Evolutionary conservation across 2,888 invertebrate species (phyloP), one percentile per base, ranked within the genome.

Genomic region (Shargacucullia verbasci): DNA sequence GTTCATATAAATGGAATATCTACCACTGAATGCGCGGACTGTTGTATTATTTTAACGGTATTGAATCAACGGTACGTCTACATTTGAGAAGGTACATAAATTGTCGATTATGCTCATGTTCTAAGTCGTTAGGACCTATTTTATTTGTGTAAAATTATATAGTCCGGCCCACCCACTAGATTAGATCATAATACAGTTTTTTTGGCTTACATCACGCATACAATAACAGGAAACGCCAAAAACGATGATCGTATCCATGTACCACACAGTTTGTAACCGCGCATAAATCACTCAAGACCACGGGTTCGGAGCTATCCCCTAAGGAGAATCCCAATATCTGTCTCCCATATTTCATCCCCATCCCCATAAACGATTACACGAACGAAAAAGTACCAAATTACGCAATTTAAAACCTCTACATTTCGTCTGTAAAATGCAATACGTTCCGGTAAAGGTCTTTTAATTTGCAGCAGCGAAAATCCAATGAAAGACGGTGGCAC

Each of bases 51-150:
- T 40, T 48, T 29, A 49, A 49, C 49, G 35, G 44, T 14, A 40
- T 62, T 59, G 27, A 59, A 66, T 35, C 31, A 66, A 66, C 40
- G 35, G 37, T 10, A 37, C 15, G 20, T 46, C 14, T 27, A 5
- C 33, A 34, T 44, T 39, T 47, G 20, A 20, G n/a, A n/a, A n/a
- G 20, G 20, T 20, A 20, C 20, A 46, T 11, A 58, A 15, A 47
- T 62, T 35, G 48, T 45, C 44, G 25, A 48, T 44, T 14, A 14
- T 29, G 11, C 1, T 38, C 13, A 8, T 0, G 7, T 12, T n/a
- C 12, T 34, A n/a, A 34, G 12, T 7, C 12, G 34, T 6, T 34
- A 34, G 0, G 20, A 20, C 20, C 20, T 20, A 20, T 20, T 20
- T 20, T 20, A 20, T 20, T 4, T 20, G 20, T 20, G 20, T 4